Percentiles rank a stretch among this genome's conserved stretches.
Conservation (phyloP, 2,888 invertebrate species). For the Melieria picta region DNA sequence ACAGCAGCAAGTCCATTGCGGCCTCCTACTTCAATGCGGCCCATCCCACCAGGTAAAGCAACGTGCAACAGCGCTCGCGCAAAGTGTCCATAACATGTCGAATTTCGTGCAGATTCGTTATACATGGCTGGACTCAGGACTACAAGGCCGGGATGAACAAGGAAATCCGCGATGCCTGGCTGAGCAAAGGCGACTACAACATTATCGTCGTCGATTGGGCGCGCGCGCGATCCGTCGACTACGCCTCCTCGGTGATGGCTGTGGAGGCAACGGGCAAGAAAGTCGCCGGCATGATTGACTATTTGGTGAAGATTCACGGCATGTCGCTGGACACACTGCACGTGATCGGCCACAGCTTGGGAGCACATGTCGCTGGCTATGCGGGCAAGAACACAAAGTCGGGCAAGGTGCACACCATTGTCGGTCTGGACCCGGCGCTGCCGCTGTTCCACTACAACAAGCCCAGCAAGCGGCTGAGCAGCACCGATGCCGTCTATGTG, state of each 20-base stretch:
- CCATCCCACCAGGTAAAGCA: conserved; percentile 46
- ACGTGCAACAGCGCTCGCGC: too few relatives aligned
- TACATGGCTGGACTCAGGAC: conserved; percentile 72
- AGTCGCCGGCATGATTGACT: conserved; percentile 56
- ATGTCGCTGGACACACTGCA: conserved; percentile 67
- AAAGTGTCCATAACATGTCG: neutral
- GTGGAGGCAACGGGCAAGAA: conserved; percentile 54
- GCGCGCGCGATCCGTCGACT: conserved; percentile 69
- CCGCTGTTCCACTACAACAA: conserved; percentile 53
- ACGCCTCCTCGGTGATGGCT: conserved; percentile 68
- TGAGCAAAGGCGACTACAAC: conserved; percentile 70
- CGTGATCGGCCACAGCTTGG: conserved; percentile 71
- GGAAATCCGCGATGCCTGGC: conserved; percentile 66
- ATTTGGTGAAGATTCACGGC: conserved; percentile 67
- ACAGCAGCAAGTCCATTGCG: conserved; percentile 36
- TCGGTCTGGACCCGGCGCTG: conserved; percentile 65
- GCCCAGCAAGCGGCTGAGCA: conserved; percentile 50
- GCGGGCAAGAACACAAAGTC: conserved; percentile 70
- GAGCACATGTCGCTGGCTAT: conserved; percentile 72
- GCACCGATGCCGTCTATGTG: conserved; percentile 58
- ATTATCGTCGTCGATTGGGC: conserved; percentile 73
- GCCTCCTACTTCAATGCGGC: conserved; percentile 46
- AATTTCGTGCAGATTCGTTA: conserved; percentile 50
- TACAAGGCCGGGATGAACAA: conserved; percentile 49
- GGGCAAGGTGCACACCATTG: conserved; percentile 71